Percentiles rank a stretch among this genome's conserved stretches.
Conservation (phyloP, 2,888 invertebrate species). For the Mylabris sibirica region DNA sequence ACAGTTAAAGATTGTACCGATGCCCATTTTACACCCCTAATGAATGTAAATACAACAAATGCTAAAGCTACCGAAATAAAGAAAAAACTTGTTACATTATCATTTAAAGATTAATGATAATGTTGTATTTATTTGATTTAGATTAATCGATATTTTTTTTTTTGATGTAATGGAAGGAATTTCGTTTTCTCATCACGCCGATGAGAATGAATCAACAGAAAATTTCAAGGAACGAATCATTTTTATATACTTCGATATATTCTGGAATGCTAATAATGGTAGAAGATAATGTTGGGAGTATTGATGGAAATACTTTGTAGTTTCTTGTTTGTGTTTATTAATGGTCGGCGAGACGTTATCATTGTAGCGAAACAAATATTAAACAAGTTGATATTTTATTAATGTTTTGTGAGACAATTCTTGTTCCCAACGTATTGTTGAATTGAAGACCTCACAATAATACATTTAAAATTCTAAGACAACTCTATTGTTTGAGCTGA, state of each 20-base stretch:
- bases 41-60: background rate
- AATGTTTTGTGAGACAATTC: conserved; percentile 11
- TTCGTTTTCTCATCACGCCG: background rate
- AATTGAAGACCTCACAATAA: conserved; percentile 6
- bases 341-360: conserved; percentile 4
- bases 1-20: background rate
- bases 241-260: background rate
- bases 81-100: background rate
- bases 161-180: background rate
- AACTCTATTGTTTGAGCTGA: too few relatives aligned
- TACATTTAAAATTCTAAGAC: background rate
- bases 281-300: background rate
- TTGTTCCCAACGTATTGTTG: conserved; percentile 7
- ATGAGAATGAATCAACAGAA: background rate
- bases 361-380: conserved; percentile 17
- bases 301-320: background rate
- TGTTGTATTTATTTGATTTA: background rate
- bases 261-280: background rate
- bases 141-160: background rate
- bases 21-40: background rate
- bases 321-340: background rate
- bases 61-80: conserved; percentile 1
- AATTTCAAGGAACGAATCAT: background rate
- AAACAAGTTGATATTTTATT: conserved; percentile 11
- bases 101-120: background rate